phyloP scores from a whole-genome alignment of 2,888 invertebrate genomes.

The Brassicogethes aeneus region DNA sequence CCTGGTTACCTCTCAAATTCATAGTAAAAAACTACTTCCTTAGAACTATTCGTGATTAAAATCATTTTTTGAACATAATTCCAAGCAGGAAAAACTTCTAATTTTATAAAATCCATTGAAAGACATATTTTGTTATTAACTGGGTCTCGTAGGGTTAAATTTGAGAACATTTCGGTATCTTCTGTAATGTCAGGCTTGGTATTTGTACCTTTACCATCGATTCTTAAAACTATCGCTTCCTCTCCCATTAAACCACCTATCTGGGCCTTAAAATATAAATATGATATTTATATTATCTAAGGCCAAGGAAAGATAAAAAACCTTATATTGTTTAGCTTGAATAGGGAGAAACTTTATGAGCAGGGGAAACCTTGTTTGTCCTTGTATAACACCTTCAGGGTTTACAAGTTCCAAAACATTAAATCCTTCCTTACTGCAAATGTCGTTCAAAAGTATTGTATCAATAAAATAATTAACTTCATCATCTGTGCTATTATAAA shows the following conservation, averaged over 20 bases:
- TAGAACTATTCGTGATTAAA: slow-evolving; percentile 36
- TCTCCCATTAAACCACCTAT: slow-evolving; percentile 5
- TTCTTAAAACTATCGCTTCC: not conserved
- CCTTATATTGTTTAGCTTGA: slow-evolving; percentile 30
- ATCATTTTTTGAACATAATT: slow-evolving; percentile 31
- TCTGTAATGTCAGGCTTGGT: not conserved
- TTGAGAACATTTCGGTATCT: not conserved
- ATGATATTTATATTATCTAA: slow-evolving; percentile 4
- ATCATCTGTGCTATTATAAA: slow-evolving; percentile 35
- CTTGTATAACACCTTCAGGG: slow-evolving; percentile 26
- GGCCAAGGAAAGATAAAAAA: too few species aligned
- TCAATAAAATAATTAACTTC: slow-evolving; percentile 28
- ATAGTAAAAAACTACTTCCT: slow-evolving; percentile 33
- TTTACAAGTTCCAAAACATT: slow-evolving; percentile 35
- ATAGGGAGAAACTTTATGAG: slow-evolving; percentile 39
- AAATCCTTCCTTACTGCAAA: slow-evolving; percentile 29
- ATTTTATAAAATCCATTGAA: slow-evolving; percentile 32
- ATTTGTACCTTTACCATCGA: slow-evolving; percentile 2
- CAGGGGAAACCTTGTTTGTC: slow-evolving; percentile 28
- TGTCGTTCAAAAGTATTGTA: slow-evolving; percentile 17
- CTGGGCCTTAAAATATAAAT: slow-evolving; percentile 13
- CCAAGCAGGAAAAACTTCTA: slow-evolving; percentile 32
- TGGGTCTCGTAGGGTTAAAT: too few species aligned
- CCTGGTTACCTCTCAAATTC: slow-evolving; percentile 8
- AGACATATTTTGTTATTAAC: slow-evolving; percentile 13